Evolutionary conservation across 92 coral and sea anemone genomes (phyloP).

Genomic region (Isaurus tuberculatus): DNA sequence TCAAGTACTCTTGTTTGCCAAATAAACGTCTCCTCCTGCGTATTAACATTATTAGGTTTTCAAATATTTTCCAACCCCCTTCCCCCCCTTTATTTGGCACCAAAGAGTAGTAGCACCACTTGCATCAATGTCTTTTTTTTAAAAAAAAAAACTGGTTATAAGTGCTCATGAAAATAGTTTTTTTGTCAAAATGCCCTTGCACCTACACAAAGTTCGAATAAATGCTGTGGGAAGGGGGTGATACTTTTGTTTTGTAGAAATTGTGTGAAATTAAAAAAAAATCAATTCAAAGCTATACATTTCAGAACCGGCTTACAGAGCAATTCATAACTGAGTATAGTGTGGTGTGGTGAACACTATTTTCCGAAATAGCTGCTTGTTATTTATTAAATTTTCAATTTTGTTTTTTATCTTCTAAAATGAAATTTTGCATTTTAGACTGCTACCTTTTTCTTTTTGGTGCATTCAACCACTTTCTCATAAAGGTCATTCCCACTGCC

Average conservation of each 20-base stretch:
- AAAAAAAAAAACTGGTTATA: not conserved
- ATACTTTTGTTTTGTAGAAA: not conserved
- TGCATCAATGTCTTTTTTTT: not conserved
- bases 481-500: not conserved
- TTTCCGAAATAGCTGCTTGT: slow-evolving; percentile 1
- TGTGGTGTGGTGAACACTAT: not conserved
- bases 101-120: not conserved
- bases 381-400: not conserved
- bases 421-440: not conserved
- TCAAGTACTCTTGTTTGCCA: not conserved
- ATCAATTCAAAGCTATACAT: not conserved
- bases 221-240: not conserved
- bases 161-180: not conserved
- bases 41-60: too few species aligned
- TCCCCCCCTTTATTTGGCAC: too few species aligned
- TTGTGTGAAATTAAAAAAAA: not conserved
- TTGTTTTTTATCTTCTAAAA: not conserved
- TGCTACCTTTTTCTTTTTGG: not conserved
- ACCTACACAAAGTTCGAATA: not conserved
- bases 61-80: too few species aligned
- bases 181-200: not conserved
- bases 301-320: too few species aligned
- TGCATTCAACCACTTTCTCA: not conserved
- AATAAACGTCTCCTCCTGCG: too few species aligned
- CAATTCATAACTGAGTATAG: not conserved